phyloP scores from a whole-genome alignment of 2,113 vertebrate genomes.

The Oreochromis spilurus region DNA sequence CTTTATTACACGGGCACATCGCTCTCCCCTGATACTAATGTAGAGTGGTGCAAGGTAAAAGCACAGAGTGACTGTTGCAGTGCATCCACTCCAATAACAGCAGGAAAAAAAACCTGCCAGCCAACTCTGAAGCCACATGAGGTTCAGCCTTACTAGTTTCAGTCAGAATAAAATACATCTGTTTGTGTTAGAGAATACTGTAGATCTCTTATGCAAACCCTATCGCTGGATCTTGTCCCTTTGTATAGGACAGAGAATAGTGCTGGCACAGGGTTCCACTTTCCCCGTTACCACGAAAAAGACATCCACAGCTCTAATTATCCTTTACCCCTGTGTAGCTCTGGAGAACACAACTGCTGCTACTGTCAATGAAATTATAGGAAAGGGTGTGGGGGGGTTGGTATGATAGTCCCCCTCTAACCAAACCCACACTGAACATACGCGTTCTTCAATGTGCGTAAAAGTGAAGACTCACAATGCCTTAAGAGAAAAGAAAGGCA shows the following conservation, averaged over 20 bases:
- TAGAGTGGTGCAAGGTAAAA: slow-evolving; percentile 14
- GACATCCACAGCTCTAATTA: slow-evolving; percentile 57
- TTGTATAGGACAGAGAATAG: slow-evolving; percentile 39
- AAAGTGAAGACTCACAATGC: slow-evolving; percentile 13
- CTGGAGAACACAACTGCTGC: slow-evolving; percentile 40
- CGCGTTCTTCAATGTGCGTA: not conserved
- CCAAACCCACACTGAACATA: not conserved
- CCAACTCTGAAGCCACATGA: slow-evolving; percentile 1
- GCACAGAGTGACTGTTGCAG: not conserved
- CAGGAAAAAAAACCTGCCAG: not conserved
- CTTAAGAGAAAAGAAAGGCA: slow-evolving; percentile 10
- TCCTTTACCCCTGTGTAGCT: slow-evolving; percentile 41
- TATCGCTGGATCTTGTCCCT: slow-evolving; percentile 42
- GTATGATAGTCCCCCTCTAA: not conserved
- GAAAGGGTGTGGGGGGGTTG: not conserved
- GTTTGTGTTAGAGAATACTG: slow-evolving; percentile 51
- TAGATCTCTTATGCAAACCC: slow-evolving; percentile 32
- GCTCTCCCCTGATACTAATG: slow-evolving; percentile 12
- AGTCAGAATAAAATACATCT: slow-evolving; percentile 33
- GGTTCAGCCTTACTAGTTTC: not conserved
- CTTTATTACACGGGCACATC: slow-evolving; percentile 18
- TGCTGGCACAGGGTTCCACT: slow-evolving; percentile 31
- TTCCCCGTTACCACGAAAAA: slow-evolving; percentile 38
- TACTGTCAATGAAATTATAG: slow-evolving; percentile 49
- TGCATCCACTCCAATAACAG: slow-evolving; percentile 7